Conservation (phyloP, 2,888 invertebrate species). For the Hymenopus coronatus region DNA sequence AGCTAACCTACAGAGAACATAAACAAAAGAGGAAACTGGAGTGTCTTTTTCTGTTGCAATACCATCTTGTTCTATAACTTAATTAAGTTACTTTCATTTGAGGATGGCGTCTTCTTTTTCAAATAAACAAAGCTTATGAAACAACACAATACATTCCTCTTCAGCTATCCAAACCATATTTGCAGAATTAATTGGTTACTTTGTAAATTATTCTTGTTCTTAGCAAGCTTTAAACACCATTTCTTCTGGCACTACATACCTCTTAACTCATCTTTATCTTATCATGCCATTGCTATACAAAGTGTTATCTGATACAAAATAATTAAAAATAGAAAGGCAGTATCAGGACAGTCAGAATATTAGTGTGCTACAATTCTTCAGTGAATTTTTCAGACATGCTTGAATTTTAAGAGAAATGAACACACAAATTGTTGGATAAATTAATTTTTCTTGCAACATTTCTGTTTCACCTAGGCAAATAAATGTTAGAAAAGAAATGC, state of each 20-base stretch:
- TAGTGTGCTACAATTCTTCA: too few relatives aligned
- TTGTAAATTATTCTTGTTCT: neutral
- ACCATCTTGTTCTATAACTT: neutral
- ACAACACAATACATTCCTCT: neutral
- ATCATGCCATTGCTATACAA: neutral
- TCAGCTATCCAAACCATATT: neutral
- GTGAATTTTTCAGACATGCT: too few relatives aligned
- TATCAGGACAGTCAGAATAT: neutral
- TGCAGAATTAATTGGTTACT: neutral
- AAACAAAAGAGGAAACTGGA: neutral
- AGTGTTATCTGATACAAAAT: neutral
- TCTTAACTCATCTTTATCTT: neutral
- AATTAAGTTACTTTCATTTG: neutral
- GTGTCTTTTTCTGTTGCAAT: neutral
- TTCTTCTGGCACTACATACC: neutral
- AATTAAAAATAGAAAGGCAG: neutral
- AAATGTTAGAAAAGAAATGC: too few relatives aligned
- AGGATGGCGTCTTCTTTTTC: neutral
- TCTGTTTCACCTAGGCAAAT: too few relatives aligned
- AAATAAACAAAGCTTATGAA: neutral
- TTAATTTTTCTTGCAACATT: too few relatives aligned
- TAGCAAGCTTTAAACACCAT: neutral
- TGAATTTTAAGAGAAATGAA: too few relatives aligned
- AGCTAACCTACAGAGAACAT: neutral
- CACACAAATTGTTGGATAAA: too few relatives aligned